Conservation (phyloP, 2,888 invertebrate genomes). For the Phyto melanocephala region DNA sequence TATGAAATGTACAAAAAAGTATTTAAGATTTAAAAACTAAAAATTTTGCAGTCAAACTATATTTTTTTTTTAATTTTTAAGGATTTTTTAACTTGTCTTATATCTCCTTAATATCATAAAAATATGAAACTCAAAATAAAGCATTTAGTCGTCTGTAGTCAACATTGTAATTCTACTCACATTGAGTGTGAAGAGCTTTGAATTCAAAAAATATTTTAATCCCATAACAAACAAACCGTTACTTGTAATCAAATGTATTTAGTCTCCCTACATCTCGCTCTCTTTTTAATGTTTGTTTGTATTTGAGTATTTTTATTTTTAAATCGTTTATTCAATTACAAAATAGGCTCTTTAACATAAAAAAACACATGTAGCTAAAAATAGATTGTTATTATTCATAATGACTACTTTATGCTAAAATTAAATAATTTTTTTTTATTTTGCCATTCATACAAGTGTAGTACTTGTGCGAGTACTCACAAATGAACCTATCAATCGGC, state of each 20-base stretch:
- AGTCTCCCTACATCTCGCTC: not conserved
- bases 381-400: slow-evolving; percentile 54
- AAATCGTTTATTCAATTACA: slow-evolving; percentile 57
- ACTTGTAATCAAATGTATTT: not conserved
- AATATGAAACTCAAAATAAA: no score
- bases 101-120: no score
- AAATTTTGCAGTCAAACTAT: no score
- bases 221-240: slow-evolving; percentile 10
- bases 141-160: not conserved
- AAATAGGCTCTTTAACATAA: slow-evolving; percentile 19
- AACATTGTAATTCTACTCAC: not conserved
- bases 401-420: slow-evolving; percentile 52
- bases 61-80: no score
- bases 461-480: not conserved
- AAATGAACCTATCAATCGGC: not conserved
- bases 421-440: slow-evolving; percentile 37
- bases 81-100: no score
- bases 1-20: no score
- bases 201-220: not conserved
- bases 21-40: no score
- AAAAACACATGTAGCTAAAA: slow-evolving; percentile 38
- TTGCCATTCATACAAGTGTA: slow-evolving; percentile 19
- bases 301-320: slow-evolving; percentile 39
- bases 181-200: not conserved
- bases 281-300: not conserved